phyloP scores from a whole-genome alignment of 2,797 vertebrate genomes.

The Tympanoctomys barrerae region DNA sequence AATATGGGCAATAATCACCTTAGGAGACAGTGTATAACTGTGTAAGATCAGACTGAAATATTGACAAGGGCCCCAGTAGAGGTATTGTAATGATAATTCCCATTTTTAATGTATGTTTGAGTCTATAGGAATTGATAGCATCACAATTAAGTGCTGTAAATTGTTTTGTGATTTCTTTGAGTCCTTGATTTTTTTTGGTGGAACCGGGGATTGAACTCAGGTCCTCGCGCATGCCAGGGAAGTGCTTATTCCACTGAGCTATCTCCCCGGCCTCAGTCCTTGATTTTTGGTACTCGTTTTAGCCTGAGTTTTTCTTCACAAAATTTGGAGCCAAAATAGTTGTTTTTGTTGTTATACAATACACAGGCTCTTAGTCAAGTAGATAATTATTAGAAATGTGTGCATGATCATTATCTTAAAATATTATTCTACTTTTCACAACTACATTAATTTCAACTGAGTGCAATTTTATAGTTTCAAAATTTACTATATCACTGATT shows the following conservation, averaged over 20 bases:
- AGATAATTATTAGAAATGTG: conserved; percentile 80
- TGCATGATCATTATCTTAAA: conserved; percentile 78
- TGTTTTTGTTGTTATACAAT: conserved; percentile 18
- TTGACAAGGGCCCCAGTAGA: not conserved
- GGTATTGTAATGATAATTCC: not conserved
- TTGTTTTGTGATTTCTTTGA: conserved; percentile 37
- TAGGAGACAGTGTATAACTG: not conserved
- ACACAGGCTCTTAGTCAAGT: not conserved
- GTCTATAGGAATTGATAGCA: not conserved
- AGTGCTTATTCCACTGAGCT: too few species aligned
- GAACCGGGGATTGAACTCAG: too few species aligned
- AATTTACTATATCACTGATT: conserved; percentile 73
- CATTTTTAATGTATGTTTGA: not conserved
- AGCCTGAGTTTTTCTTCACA: not conserved
- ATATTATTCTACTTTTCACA: conserved; percentile 36
- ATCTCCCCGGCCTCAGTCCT: not conserved
- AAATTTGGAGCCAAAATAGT: conserved; percentile 17
- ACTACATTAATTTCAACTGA: conserved; percentile 42
- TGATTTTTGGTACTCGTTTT: conserved; percentile 9
- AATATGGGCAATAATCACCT: not conserved
- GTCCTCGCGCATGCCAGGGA: too few species aligned
- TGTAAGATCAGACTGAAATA: not conserved
- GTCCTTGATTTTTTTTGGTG: not conserved
- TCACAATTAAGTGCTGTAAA: not conserved
- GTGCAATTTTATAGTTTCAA: conserved; percentile 73